These are phyloP conservation scores for Coregonus clupeaformis DNA, from an alignment of 2,113 vertebrate species.

Conservation along the genomic window DNA sequence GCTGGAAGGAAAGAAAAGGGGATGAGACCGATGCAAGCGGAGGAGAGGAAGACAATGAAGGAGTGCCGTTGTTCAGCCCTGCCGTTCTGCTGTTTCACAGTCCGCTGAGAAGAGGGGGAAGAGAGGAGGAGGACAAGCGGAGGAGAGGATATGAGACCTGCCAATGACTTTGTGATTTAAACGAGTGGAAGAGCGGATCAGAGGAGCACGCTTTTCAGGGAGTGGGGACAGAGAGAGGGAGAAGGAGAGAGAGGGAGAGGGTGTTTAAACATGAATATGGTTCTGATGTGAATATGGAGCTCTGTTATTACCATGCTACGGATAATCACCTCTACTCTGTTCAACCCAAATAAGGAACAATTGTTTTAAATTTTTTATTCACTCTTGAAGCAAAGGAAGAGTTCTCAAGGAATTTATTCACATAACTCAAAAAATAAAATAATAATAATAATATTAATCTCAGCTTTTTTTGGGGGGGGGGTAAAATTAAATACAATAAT, in stretches of 20 bases:
- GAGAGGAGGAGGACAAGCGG: conserved; percentile 26
- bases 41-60: conserved; percentile 59
- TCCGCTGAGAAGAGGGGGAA: background rate
- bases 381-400: conserved; percentile 31
- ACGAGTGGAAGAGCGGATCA: conserved; percentile 63
- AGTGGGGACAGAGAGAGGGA: conserved; percentile 59
- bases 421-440: background rate
- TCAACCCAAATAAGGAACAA: conserved; percentile 48
- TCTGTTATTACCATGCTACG: conserved; percentile 44
- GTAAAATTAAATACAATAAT: no score
- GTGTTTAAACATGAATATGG: conserved; percentile 58
- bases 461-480: no score
- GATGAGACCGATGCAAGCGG: conserved; percentile 48
- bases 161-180: conserved; percentile 75
- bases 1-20: conserved; percentile 57
- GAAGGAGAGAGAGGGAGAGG: background rate
- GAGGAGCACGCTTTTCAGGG: conserved; percentile 62
- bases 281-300: conserved; percentile 47
- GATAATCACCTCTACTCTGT: conserved; percentile 57
- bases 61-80: conserved; percentile 2
- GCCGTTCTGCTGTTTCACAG: background rate
- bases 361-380: background rate
- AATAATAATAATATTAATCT: no score
- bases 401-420: conserved; percentile 37
- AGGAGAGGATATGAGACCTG: conserved; percentile 33